Conservation (phyloP, 2,797 vertebrate genomes). For the Alcedo quadribrachys region DNA sequence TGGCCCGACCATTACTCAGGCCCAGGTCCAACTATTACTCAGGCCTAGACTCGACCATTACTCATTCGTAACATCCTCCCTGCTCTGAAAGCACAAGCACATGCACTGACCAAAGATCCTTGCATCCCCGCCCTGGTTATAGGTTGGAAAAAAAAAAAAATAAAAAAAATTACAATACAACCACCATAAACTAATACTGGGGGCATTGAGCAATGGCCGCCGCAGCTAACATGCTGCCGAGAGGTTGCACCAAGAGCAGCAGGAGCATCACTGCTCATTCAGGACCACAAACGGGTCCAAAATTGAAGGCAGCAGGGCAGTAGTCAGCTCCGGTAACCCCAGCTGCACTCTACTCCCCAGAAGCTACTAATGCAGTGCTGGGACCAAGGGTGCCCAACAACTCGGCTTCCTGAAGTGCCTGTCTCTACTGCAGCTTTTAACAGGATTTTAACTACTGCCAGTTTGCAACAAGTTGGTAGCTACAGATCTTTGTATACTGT, state of each 20-base stretch:
- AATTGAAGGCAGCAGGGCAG: neutral
- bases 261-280: neutral
- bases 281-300: conserved; percentile 1
- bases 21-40: conserved; percentile 14
- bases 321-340: neutral
- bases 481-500: accelerated
- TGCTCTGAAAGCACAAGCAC: conserved; percentile 33
- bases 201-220: neutral
- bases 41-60: too few relatives aligned
- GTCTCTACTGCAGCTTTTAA: neutral
- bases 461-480: neutral
- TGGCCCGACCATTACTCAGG: conserved; percentile 61
- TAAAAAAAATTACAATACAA: neutral
- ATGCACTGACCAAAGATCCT: conserved; percentile 67
- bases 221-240: accelerated
- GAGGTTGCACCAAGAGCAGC: neutral
- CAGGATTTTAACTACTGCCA: neutral
- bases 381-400: neutral
- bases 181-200: neutral
- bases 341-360: neutral
- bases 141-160: neutral
- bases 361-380: neutral
- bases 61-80: conserved; percentile 77
- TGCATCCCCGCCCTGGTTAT: neutral
- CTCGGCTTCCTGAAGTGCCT: accelerated